phyloP scores from a whole-genome alignment of 2,888 invertebrate species.

The Drosophila nigritarsus region DNA sequence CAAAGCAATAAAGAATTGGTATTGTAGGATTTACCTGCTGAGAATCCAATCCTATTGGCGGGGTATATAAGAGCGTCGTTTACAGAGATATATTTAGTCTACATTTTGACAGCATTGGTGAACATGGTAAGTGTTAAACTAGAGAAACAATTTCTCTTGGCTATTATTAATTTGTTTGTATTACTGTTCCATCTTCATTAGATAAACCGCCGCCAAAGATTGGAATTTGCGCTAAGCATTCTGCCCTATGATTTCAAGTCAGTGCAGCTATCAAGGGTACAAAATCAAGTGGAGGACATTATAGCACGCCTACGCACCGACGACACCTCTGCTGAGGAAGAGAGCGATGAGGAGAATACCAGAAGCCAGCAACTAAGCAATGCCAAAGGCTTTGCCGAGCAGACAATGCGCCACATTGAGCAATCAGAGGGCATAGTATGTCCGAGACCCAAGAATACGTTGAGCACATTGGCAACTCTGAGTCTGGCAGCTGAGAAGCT shows the following conservation, averaged over 20 bases:
- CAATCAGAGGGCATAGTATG: slow-evolving; percentile 17
- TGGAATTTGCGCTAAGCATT: slow-evolving; percentile 62
- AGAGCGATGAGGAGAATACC: slow-evolving; percentile 38
- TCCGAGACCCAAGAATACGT: slow-evolving; percentile 13
- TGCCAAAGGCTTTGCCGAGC: slow-evolving; percentile 60
- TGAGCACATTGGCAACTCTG: slow-evolving; percentile 56
- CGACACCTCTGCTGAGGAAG: slow-evolving; percentile 39
- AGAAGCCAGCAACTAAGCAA: slow-evolving; percentile 7
- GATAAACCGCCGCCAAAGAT: slow-evolving; percentile 63
- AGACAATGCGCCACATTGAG: slow-evolving; percentile 61
- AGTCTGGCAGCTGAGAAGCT: slow-evolving; percentile 63
- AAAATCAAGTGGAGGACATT: slow-evolving; percentile 56
- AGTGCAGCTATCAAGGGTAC: slow-evolving; percentile 42
- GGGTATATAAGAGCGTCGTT: slow-evolving; percentile 48
- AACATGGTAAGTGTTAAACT: slow-evolving; percentile 55
- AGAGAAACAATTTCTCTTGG: fast-evolving
- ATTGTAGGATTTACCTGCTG: slow-evolving; percentile 35
- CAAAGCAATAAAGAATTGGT: slow-evolving; percentile 26
- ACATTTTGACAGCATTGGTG: slow-evolving; percentile 41
- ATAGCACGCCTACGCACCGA: slow-evolving; percentile 51
- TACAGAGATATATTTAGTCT: slow-evolving; percentile 41
- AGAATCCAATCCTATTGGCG: background rate
- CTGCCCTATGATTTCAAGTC: slow-evolving; percentile 51
- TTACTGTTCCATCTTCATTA: slow-evolving; percentile 2
- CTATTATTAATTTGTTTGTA: background rate